Conservation (phyloP, 2,888 invertebrate species). For the Pollenia amentaria region DNA sequence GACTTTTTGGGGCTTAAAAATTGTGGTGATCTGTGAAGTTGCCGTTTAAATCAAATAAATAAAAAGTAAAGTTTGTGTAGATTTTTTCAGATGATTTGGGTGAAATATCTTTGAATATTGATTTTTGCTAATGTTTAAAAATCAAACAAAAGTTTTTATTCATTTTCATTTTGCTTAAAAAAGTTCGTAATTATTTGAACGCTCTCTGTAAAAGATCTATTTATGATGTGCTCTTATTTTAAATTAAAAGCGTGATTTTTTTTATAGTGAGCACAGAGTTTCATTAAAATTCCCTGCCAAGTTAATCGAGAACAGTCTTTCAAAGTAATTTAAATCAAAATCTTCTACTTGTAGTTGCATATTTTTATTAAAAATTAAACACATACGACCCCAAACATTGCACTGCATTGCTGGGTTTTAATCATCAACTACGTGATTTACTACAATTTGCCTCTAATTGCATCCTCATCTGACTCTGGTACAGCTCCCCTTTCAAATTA, state of each 20-base stretch:
- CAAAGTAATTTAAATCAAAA: slow-evolving; percentile 29
- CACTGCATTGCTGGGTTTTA: background rate
- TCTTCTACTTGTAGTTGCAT: background rate
- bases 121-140: too few relatives aligned
- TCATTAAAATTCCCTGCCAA: background rate
- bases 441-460: slow-evolving; percentile 38
- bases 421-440: slow-evolving; percentile 28
- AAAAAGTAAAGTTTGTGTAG: background rate
- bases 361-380: slow-evolving; percentile 22
- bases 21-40: background rate
- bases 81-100: background rate
- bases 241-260: too few relatives aligned
- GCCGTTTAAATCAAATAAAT: slow-evolving; percentile 11
- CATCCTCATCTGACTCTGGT: background rate
- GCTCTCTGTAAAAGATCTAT: too few relatives aligned
- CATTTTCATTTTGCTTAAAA: too few relatives aligned
- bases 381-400: slow-evolving; percentile 32
- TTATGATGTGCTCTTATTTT: too few relatives aligned
- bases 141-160: too few relatives aligned
- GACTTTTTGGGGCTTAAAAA: too few relatives aligned
- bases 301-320: background rate
- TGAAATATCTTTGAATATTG: too few relatives aligned
- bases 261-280: background rate
- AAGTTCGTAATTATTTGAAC: too few relatives aligned
- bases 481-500: slow-evolving; percentile 41